Conservation (phyloP, 2,888 invertebrate genomes). For the Anagyrus pseudococci region DNA sequence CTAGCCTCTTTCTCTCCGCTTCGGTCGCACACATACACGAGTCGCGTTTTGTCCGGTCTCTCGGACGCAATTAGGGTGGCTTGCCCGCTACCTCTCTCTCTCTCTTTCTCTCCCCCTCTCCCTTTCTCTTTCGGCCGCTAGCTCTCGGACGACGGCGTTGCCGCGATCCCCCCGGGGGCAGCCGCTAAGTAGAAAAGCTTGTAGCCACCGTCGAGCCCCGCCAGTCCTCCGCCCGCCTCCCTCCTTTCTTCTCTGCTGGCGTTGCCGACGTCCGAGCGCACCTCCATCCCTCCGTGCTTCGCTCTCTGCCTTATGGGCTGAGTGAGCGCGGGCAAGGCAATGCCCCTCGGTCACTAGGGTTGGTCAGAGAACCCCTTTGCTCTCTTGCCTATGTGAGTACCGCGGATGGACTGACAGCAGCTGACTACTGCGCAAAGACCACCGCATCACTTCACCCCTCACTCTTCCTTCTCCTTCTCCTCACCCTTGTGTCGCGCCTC, state of each 20-base stretch:
- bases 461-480: background rate
- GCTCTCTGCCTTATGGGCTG: too few relatives aligned
- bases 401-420: constrained; percentile 52
- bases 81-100: too few relatives aligned
- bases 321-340: constrained; percentile 51
- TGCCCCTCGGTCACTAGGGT: constrained; percentile 36
- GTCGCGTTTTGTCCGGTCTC: constrained; percentile 61
- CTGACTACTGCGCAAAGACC: constrained; percentile 47
- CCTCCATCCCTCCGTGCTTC: too few relatives aligned
- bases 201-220: too few relatives aligned
- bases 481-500: too few relatives aligned
- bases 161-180: constrained; percentile 50
- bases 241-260: too few relatives aligned
- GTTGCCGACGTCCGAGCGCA: background rate
- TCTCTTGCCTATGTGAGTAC: too few relatives aligned
- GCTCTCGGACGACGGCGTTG: too few relatives aligned
- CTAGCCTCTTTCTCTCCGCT: constrained; percentile 6
- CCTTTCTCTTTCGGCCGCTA: constrained; percentile 44
- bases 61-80: constrained; percentile 63
- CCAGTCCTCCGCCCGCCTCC: background rate
- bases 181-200: constrained; percentile 62
- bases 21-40: constrained; percentile 54
- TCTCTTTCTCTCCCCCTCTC: constrained; percentile 13
- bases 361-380: constrained; percentile 14
- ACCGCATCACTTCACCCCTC: constrained; percentile 5